These are phyloP conservation scores for Drosophila merina DNA, from an alignment of 2,888 invertebrate species.

Conservation along the genomic window DNA sequence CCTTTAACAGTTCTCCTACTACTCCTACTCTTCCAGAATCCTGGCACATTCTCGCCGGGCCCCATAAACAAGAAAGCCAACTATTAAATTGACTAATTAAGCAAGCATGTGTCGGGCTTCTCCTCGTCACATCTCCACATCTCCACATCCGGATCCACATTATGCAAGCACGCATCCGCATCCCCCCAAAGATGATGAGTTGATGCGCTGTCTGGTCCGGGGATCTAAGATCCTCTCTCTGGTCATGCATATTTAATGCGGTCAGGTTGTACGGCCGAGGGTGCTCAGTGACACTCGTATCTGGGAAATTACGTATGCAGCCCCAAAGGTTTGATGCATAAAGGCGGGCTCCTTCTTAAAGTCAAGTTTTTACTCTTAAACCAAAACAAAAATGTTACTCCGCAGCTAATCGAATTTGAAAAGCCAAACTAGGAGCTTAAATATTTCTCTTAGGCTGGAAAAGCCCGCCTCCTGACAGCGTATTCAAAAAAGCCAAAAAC, in stretches of 20 bases:
- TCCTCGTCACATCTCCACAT: slow-evolving; percentile 18
- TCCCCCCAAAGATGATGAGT: slow-evolving; percentile 37
- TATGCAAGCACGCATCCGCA: slow-evolving; percentile 64
- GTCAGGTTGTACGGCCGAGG: slow-evolving; percentile 2
- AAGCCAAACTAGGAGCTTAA: too few species aligned
- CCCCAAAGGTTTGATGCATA: slow-evolving; percentile 6
- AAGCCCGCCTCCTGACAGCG: background rate
- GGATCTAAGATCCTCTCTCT: slow-evolving; percentile 18
- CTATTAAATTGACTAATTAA: slow-evolving; percentile 75
- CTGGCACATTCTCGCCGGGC: slow-evolving; percentile 24
- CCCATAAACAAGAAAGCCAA: slow-evolving; percentile 68
- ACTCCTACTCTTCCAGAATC: slow-evolving; percentile 12
- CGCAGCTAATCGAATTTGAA: too few species aligned
- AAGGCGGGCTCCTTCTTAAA: slow-evolving; percentile 20
- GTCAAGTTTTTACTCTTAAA: background rate
- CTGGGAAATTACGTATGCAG: slow-evolving; percentile 23
- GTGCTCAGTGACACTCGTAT: background rate
- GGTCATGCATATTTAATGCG: slow-evolving; percentile 55
- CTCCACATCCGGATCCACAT: slow-evolving; percentile 37
- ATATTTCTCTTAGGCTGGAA: too few species aligned
- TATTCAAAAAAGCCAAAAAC: slow-evolving; percentile 23
- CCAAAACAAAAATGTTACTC: too few species aligned
- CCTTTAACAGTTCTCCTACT: slow-evolving; percentile 44
- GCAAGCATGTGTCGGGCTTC: slow-evolving; percentile 54
- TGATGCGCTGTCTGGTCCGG: slow-evolving; percentile 27